Evolutionary conservation across 2,113 vertebrate genomes (phyloP), one percentile per base, ranked within the genome.

Genomic region (Hymenochirus boettgeri): DNA sequence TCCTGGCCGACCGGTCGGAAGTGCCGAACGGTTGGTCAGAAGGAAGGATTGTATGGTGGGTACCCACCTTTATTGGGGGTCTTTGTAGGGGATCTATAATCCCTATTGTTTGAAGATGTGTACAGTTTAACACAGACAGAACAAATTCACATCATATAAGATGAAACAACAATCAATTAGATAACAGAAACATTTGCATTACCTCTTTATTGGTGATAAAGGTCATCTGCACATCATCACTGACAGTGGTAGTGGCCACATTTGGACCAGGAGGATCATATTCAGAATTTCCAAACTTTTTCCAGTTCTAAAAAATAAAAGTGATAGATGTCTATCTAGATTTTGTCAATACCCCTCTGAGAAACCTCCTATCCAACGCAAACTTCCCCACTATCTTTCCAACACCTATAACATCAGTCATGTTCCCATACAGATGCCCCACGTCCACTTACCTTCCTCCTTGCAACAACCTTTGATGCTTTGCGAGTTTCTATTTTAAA

Each of bases 161-260:
- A 35, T 35, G 31, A 35, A 35, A 7, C 31, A 35, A 12, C 8
- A 10, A 8, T 35, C 31, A 3, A 35, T 35, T 10, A 4, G 2
- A 35, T 2, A 12, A 13, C 29, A 31, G 5, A 31, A 31, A 31
- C 10, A 31, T 6, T n/a, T n/a, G n/a, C n/a, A n/a, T 69, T 47
- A 92, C 95, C 91, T 97, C 95, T 78, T 96, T 97, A 85, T 88
- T 98, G 75, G 95, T 96, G 74, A 97, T 95, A 76, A 97, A 97
- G 2, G 92, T 96, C 95, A 98, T 98, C 70, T 88, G 93, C 33
- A 98, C 95, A 0, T 98, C 95, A 1, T 98, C 95, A 0, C 95
- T 97, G 75, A 98, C 95, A 0, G 94, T 98, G 35, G 95, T 97
- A 27, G 95, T 97, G 61, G 94, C 95, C 65, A 97, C 93, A 5